Evolutionary conservation across 2,888 invertebrate genomes (phyloP).

Genomic region (Heliconius erato): DNA sequence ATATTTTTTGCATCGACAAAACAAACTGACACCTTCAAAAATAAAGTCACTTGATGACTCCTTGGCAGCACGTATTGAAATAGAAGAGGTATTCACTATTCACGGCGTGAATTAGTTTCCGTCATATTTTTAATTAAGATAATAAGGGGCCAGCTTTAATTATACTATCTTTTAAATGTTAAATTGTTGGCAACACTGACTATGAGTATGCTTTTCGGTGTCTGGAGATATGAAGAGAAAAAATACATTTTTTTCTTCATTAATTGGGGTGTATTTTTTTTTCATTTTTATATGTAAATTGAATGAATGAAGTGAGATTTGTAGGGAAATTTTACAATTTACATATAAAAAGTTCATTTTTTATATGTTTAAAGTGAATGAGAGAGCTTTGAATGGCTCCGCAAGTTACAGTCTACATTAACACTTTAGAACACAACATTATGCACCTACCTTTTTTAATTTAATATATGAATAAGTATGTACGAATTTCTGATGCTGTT

Average conservation of each 20-base stretch:
- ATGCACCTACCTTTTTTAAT: neutral
- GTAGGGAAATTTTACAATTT: constrained; percentile 18
- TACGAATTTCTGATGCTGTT: neutral
- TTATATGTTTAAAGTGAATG: constrained; percentile 7
- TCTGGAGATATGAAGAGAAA: constrained; percentile 1
- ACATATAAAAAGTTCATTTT: neutral
- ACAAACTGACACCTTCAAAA: constrained; percentile 65
- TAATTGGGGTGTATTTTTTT: constrained; percentile 29
- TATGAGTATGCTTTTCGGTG: constrained; percentile 30
- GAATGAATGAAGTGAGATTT: constrained; percentile 20
- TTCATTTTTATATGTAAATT: constrained; percentile 17
- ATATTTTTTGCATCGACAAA: constrained; percentile 13
- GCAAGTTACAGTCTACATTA: constrained; percentile 13
- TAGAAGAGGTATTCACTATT: constrained; percentile 46
- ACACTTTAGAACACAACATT: neutral
- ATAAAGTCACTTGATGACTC: constrained; percentile 82
- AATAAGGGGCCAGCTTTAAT: constrained; percentile 44
- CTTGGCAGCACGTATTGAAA: constrained; percentile 68
- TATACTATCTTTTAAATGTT: constrained; percentile 42
- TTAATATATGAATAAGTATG: neutral
- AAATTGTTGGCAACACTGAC: constrained; percentile 32
- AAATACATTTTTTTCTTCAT: constrained; percentile 22
- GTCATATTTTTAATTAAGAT: constrained; percentile 46
- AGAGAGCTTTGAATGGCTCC: neutral
- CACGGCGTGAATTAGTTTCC: constrained; percentile 47